Base-by-base conservation (phyloP, 1,140 invertebrate genomes). In the Drosophila jambulina region DNA sequence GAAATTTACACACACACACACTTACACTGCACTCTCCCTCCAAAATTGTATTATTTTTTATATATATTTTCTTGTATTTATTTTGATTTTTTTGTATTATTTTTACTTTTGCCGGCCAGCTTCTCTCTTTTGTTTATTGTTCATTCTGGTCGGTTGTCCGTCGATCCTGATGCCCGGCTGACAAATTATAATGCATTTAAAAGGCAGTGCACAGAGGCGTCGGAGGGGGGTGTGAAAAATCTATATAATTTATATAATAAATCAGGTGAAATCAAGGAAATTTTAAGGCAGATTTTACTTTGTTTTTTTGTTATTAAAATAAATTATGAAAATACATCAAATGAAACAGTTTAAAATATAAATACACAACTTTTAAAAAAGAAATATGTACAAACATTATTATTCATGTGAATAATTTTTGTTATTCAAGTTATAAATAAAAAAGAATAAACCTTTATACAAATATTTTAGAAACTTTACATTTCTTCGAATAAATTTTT, bases 151-250 rank as follows among this genome's bases (percentile, higher is more conserved):
- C 19, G 51, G 43, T n/a, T 60, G 34, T 32, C 45, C 32, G n/a
- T 62, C 63, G 42, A 62, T 70, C 67, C 67, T 63, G 76, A 74
- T 79, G 78, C 45, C 40, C 63, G 43, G 23, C 69, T 80, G 78
- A 80, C 78, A 80, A 80, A 80, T 80, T 80, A 68, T 51, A 75
- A 80, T 65, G 78, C 64, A 40, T 74, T 34, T 59, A 48, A 72
- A 42, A 59, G 59, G 51, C 67, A 40, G 21, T 23, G 6, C 10
- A n/a, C 70, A 74, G 67, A 17, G 54, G 51, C 68, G 67, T 36
- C 45, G 27, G 2, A 27, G 36, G 19, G 8, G 49, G 46, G 29
- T 29, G 23, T 4, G 3, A 15, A 45, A 27, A 51, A 51, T 48
- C 21, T 48, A 10, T 19, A 42, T 4, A 19, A n/a, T 15, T 12